Percentiles rank a stretch among this genome's conserved stretches.
Conservation (phyloP, 2,888 invertebrate genomes). For the Chrysolina oricalcia region DNA sequence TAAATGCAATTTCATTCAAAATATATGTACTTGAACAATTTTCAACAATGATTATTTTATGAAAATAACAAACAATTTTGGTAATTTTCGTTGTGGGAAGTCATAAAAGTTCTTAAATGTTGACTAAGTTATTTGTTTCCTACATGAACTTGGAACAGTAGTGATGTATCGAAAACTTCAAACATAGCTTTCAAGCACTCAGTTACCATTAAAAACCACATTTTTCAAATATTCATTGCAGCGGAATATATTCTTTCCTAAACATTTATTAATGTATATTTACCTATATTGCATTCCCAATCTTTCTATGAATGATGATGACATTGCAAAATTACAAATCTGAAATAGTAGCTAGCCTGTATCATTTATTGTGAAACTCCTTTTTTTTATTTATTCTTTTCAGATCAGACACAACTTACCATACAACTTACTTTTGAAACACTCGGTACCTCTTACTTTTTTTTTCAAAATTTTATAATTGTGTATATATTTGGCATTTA, state of each 20-base stretch:
- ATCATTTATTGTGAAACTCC: conserved; percentile 16
- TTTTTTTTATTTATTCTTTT: conserved; percentile 45
- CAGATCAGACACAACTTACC: conserved; percentile 40
- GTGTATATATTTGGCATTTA: conserved; percentile 28
- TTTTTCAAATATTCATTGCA: too few species aligned
- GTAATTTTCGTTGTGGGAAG: too few species aligned
- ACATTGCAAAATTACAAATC: not conserved
- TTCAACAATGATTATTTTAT: not conserved
- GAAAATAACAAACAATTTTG: too few species aligned
- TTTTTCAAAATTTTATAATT: conserved; percentile 27
- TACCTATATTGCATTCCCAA: too few species aligned
- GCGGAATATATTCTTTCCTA: too few species aligned
- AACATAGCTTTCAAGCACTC: too few species aligned
- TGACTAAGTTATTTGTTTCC: too few species aligned
- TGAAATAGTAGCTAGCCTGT: not conserved
- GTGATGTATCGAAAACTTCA: too few species aligned
- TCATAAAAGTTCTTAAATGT: too few species aligned
- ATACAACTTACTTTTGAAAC: conserved; percentile 45
- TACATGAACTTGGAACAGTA: too few species aligned
- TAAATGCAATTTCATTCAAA: too few species aligned
- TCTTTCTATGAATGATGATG: conserved; percentile 3
- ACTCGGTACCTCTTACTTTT: conserved; percentile 38
- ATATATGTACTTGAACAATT: not conserved
- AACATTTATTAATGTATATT: not conserved
- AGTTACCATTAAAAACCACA: too few species aligned